Conservation (phyloP, 2,888 invertebrate genomes). For the Andrena dorsata region DNA sequence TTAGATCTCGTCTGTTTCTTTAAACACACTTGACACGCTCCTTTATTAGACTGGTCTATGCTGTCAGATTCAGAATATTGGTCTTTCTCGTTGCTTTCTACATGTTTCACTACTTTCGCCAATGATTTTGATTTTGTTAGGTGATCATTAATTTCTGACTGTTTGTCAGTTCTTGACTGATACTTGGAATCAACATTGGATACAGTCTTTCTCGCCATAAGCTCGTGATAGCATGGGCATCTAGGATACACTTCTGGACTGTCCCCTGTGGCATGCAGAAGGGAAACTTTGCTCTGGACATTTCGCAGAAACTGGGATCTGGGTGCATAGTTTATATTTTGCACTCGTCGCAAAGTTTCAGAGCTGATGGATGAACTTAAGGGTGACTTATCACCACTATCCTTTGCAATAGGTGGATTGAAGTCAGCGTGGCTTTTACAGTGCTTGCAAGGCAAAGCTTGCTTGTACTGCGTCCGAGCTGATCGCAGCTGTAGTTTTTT, state of each 20-base stretch:
- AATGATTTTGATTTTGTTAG: neutral
- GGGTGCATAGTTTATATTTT: slow-evolving; percentile 76
- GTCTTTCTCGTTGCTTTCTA: slow-evolving; percentile 22
- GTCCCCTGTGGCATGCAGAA: slow-evolving; percentile 38
- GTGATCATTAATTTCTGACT: neutral
- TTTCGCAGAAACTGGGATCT: slow-evolving; percentile 78
- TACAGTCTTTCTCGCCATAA: neutral
- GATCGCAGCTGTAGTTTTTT: slow-evolving; percentile 60
- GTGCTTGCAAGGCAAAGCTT: slow-evolving; percentile 52
- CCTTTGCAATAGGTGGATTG: slow-evolving; percentile 20
- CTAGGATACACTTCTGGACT: slow-evolving; percentile 23
- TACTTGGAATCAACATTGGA: neutral
- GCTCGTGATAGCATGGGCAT: slow-evolving; percentile 32
- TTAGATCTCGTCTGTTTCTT: slow-evolving; percentile 46
- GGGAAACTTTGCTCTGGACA: slow-evolving; percentile 69
- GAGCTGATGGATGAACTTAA: slow-evolving; percentile 64
- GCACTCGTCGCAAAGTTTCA: slow-evolving; percentile 74
- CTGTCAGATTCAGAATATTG: slow-evolving; percentile 5
- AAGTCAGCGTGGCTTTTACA: slow-evolving; percentile 60
- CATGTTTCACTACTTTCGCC: neutral
- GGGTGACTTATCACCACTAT: slow-evolving; percentile 4
- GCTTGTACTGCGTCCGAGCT: slow-evolving; percentile 52
- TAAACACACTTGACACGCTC: slow-evolving; percentile 14
- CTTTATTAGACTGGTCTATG: slow-evolving; percentile 23
- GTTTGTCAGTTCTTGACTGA: neutral